Evolutionary conservation across 1,140 invertebrate genomes (phyloP).

Genomic region (Aplysia californica): DNA sequence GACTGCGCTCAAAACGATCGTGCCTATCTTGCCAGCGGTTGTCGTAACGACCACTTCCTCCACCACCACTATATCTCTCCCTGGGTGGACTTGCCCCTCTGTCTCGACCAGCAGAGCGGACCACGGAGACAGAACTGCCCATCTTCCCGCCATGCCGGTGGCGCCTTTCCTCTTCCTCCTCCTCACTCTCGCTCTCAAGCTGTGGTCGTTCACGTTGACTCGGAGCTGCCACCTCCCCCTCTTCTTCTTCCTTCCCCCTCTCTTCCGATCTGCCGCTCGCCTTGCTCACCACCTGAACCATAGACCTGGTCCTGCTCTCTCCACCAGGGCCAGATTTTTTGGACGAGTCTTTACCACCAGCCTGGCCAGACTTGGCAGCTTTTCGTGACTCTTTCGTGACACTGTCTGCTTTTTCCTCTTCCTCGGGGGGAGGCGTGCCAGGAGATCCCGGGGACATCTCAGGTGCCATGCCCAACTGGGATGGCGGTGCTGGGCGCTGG

Average conservation of each 20-base stretch:
- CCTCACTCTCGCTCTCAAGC: constrained; percentile 12
- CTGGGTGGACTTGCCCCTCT: neutral
- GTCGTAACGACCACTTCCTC: neutral
- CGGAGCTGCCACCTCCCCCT: constrained; percentile 2
- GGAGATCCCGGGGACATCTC: too few relatives aligned
- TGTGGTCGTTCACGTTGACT: neutral
- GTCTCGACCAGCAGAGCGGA: neutral
- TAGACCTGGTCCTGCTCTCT: neutral
- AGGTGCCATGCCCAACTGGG: too few relatives aligned
- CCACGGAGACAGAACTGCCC: constrained; percentile 22
- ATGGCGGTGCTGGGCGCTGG: neutral
- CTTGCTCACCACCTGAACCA: neutral
- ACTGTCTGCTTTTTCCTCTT: neutral
- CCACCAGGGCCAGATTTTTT: neutral
- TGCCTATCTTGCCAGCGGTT: neutral
- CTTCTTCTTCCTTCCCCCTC: neutral
- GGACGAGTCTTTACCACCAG: too few relatives aligned
- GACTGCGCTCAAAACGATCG: neutral
- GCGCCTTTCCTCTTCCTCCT: neutral
- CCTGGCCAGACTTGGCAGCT: neutral
- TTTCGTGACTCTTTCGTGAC: neutral
- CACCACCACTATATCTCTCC: neutral
- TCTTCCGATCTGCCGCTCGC: neutral
- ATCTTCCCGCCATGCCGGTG: neutral
- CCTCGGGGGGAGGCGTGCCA: too few relatives aligned